These are phyloP conservation scores for Mastacembelus armatus DNA, from an alignment of 2,797 vertebrate species.

Conservation along the genomic window DNA sequence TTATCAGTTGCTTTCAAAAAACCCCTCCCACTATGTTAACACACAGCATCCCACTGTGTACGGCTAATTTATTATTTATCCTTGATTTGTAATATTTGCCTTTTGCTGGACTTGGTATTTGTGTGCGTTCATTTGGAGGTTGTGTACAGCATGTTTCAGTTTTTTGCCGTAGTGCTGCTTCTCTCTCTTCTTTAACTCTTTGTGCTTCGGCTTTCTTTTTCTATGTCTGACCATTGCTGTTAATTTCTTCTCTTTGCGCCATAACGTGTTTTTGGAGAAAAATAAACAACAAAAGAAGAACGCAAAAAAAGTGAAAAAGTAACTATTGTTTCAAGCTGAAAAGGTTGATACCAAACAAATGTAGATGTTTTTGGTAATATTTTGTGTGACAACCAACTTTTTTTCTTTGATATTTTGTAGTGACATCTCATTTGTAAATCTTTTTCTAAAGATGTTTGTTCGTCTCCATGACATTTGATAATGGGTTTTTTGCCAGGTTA, in stretches of 20 bases:
- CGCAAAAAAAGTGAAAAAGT: slow-evolving; percentile 66
- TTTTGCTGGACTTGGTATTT: slow-evolving; percentile 84
- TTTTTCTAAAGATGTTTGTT: slow-evolving; percentile 94
- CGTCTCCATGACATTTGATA: slow-evolving; percentile 94
- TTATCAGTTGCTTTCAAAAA: slow-evolving; percentile 44
- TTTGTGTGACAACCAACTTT: slow-evolving; percentile 85
- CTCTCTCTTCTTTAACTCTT: slow-evolving; percentile 77
- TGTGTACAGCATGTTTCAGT: slow-evolving; percentile 87
- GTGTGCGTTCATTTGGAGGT: slow-evolving; percentile 82
- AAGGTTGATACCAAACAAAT: slow-evolving; percentile 85
- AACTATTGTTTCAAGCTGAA: slow-evolving; percentile 74
- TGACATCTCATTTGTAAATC: slow-evolving; percentile 99
- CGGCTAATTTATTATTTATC: slow-evolving; percentile 87
- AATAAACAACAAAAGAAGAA: slow-evolving; percentile 66
- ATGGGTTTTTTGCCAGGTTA: slow-evolving; percentile 93
- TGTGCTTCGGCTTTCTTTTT: slow-evolving; percentile 75
- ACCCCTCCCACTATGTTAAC: slow-evolving; percentile 63
- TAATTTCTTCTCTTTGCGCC: slow-evolving; percentile 75
- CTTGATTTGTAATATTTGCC: slow-evolving; percentile 83
- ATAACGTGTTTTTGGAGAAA: slow-evolving; percentile 76
- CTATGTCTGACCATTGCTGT: slow-evolving; percentile 72
- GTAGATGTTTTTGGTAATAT: slow-evolving; percentile 86
- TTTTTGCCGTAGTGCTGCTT: slow-evolving; percentile 82
- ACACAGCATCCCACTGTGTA: slow-evolving; percentile 75
- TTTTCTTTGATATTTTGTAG: slow-evolving; percentile 92